A percentile compares a stretch with the other conserved stretches of the same genome.
Conservation (phyloP, 2,888 invertebrate species). For the Drosophila neonasuta region DNA sequence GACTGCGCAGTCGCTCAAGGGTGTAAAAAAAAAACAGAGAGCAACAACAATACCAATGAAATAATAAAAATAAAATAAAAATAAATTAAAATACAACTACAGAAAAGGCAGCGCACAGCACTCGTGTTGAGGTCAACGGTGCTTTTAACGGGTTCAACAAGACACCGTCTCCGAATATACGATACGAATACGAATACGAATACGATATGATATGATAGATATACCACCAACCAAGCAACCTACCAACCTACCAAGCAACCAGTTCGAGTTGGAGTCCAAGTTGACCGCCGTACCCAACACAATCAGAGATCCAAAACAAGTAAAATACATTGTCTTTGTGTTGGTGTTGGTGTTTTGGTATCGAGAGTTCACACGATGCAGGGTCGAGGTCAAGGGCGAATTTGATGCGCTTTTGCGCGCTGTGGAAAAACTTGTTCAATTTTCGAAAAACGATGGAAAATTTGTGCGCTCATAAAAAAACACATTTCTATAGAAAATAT, state of each 20-base stretch:
- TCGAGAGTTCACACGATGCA: slow-evolving; percentile 56
- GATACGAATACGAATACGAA: not conserved
- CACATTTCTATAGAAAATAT: too few species aligned
- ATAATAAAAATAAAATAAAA: slow-evolving; percentile 3
- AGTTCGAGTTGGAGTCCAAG: not conserved
- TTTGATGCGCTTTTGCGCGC: slow-evolving; percentile 22
- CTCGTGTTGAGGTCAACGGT: slow-evolving; percentile 71
- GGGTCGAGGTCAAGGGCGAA: slow-evolving; percentile 61
- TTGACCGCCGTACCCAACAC: slow-evolving; percentile 5
- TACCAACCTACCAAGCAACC: too few species aligned
- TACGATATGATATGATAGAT: not conserved
- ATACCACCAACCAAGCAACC: too few species aligned
- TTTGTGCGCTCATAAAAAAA: not conserved
- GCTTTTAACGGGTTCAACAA: slow-evolving; percentile 67
- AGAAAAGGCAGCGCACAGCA: slow-evolving; percentile 21
- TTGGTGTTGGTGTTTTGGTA: not conserved
- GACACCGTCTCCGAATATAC: not conserved
- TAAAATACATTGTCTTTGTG: slow-evolving; percentile 27
- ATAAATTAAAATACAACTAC: slow-evolving; percentile 7
- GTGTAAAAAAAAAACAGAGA: slow-evolving; percentile 41
- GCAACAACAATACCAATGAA: slow-evolving; percentile 16
- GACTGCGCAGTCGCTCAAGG: slow-evolving; percentile 67
- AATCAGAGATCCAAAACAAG: slow-evolving; percentile 12
- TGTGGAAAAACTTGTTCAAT: slow-evolving; percentile 37
- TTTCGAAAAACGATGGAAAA: slow-evolving; percentile 18